Evolutionary conservation across 2,888 invertebrate species (phyloP).

Genomic region (Diarsia rubi): DNA sequence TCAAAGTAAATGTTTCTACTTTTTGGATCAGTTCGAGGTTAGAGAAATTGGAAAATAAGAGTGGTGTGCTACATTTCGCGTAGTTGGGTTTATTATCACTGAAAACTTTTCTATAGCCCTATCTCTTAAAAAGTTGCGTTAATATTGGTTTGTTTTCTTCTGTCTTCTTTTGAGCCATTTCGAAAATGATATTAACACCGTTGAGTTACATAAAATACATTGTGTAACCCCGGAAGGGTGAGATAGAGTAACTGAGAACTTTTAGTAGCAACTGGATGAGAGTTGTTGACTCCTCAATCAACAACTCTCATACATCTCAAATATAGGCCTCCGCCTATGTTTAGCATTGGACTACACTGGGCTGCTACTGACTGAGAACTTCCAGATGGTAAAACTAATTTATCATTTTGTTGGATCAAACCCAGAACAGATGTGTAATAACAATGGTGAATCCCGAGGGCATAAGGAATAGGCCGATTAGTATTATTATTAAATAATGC

Average conservation of each 20-base stretch:
- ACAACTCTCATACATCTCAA: too few species aligned
- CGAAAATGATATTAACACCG: not conserved
- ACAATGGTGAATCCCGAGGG: not conserved
- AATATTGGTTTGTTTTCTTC: not conserved
- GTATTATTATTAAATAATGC: slow-evolving; percentile 18
- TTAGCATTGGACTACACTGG: too few species aligned
- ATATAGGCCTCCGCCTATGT: too few species aligned
- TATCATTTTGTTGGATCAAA: not conserved
- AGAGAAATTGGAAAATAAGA: slow-evolving; percentile 27
- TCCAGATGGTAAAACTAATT: not conserved
- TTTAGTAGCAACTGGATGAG: too few species aligned
- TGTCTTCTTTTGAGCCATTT: not conserved
- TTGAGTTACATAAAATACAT: not conserved
- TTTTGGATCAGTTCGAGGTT: slow-evolving; percentile 16
- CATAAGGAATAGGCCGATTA: not conserved
- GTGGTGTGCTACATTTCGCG: not conserved
- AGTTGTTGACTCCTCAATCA: too few species aligned
- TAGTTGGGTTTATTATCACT: not conserved
- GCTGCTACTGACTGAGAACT: not conserved
- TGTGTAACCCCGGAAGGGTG: too few species aligned
- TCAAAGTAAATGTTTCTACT: slow-evolving; percentile 39
- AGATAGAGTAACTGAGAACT: too few species aligned
- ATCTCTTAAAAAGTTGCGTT: not conserved
- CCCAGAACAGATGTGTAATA: not conserved
- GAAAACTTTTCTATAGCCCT: not conserved